Conservation (phyloP, 2,797 vertebrate genomes). For the Pseudomugil gertrudae region DNA sequence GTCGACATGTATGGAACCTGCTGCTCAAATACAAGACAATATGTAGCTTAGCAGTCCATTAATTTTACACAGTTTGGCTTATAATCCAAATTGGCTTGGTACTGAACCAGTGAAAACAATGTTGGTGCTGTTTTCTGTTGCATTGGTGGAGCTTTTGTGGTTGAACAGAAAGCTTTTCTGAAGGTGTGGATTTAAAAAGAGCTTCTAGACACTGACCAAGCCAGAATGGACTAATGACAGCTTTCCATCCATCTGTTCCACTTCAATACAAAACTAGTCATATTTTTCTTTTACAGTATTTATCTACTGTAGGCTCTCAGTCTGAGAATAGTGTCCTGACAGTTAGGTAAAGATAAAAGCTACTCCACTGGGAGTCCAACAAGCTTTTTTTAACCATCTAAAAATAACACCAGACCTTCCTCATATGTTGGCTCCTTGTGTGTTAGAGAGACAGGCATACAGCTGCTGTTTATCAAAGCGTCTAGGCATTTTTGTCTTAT, state of each 20-base stretch:
- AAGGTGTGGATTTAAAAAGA: not conserved
- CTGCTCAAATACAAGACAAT: slow-evolving; percentile 1
- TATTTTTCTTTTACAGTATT: not conserved
- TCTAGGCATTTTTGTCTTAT: not conserved
- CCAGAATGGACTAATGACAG: not conserved
- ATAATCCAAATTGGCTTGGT: not conserved
- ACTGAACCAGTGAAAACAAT: not conserved
- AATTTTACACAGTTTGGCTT: not conserved
- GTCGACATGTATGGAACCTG: slow-evolving; percentile 1
- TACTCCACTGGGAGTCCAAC: not conserved
- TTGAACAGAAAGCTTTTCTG: not conserved
- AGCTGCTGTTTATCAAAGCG: not conserved
- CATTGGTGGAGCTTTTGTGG: not conserved
- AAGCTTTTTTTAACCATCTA: not conserved
- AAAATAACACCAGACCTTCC: not conserved
- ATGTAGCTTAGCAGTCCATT: not conserved
- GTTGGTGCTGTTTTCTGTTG: not conserved
- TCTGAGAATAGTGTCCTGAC: not conserved
- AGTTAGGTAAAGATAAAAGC: not conserved
- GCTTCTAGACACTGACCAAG: not conserved
- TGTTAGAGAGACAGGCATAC: not conserved
- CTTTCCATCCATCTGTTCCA: not conserved
- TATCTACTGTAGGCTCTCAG: not conserved
- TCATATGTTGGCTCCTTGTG: not conserved
- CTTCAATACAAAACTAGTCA: not conserved